Evolutionary conservation across 2,888 invertebrate species (phyloP), one percentile per base, ranked within the genome.

Genomic region (Mesorhabditis sp.): DNA sequence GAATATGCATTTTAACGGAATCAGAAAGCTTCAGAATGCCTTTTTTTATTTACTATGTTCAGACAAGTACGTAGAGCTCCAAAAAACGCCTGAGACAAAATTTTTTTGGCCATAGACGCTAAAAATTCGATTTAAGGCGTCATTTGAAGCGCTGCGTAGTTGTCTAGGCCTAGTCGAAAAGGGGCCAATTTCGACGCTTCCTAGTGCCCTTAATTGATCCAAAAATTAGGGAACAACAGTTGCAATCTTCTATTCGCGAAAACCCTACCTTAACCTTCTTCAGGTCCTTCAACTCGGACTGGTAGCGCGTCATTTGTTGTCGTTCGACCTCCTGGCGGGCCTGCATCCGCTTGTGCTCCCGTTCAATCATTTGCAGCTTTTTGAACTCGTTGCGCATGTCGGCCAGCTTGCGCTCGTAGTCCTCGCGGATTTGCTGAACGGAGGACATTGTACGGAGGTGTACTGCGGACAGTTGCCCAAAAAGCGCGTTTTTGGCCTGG

Each of bases 311-410:
- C 68, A 76, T 68, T 69, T 77, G 75, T 50, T 75, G 73, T 45
- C 74, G 73, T 44, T 78, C 77, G 67, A 73, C 67, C 65, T 75
- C 71, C 61, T 76, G 74, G 45, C 76, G 70, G 5, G 74, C 78
- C 64, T 94, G 90, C 79, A 95, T 89, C 65, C 92, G 90, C 43
- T 92, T 90, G 87, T 96, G 95, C 84, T 95, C 94, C 75, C 92
- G 91, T 86, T 94, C 92, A 4, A 94, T 93, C 0, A 91, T 90
- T 85, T 95, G 93, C 77, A 94, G 88, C 75, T 92, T 90, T 84
- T 91, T 91, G 85, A 95, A 87, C 86, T 95, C 94, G 70, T 91
- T 91, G 82, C 93, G 92, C 92, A 96, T 92, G 43, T 90, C 90
- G 13, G 89, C 88, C 67, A 96, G 88, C 82, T 93, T 93, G 61